Base-by-base conservation (phyloP, 1,140 invertebrate genomes). In the Sycobia sp. region DNA sequence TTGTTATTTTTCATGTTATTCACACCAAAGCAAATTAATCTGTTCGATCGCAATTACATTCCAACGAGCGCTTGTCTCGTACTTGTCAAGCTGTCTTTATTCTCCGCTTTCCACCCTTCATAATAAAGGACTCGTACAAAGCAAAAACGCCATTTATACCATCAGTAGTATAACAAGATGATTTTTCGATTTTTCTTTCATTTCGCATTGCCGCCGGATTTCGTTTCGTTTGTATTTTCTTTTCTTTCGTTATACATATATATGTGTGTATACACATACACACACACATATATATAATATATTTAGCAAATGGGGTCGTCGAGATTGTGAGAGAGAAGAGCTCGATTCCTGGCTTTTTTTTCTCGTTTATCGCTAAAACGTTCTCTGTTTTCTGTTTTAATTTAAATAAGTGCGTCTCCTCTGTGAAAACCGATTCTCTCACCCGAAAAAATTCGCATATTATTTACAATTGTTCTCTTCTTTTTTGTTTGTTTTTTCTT, bases 291-390 rank as follows among this genome's bases (percentile, higher is more conserved):
- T n/a, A n/a, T n/a, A n/a, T 23, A 14, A 22, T 41, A 20, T 39
- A 32, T 7, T 32, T 41, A 59, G 57, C 46, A 23, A 51, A 60
- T 29, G 29, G 51, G n/a, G 39, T 58, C 38, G 20, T 65, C 22
- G 62, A 65, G 62, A 58, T 58, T 53, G 49, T 56, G 62, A 65
- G 62, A 65, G 62, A 65, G 55, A 65, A 65, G 62, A 65, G 62
- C 55, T 65, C 49, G 62, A 57, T 57, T 57, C 44, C 23, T 56
- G 50, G 43, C 38, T 54, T 36, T 38, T 18, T 49, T 32, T 50
- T 18, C 34, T 36, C 18, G 8, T 50, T n/a, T n/a, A n/a, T n/a
- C n/a, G n/a, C n/a, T n/a, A n/a, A n/a, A n/a, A n/a, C n/a, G n/a
- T n/a, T n/a, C n/a, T n/a, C n/a, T n/a, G n/a, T n/a, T 32, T 44